Conservation (phyloP, 2,797 vertebrate species). For the Salmo trutta region DNA sequence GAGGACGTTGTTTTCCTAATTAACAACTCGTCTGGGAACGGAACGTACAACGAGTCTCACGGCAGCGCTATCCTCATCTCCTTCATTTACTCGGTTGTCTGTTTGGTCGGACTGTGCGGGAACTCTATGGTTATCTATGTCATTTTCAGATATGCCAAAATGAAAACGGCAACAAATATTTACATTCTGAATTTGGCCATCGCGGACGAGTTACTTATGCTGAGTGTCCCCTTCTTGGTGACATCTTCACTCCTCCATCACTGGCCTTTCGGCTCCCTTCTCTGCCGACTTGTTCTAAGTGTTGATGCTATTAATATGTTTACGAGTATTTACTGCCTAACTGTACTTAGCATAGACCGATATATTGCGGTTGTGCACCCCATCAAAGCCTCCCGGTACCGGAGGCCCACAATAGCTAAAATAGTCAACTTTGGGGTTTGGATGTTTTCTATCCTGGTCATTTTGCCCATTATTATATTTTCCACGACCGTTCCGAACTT, state of each 20-base stretch:
- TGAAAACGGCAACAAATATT: conserved; percentile 92
- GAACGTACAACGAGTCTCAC: conserved; percentile 80
- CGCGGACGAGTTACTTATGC: conserved; percentile 89
- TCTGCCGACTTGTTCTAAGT: conserved; percentile 88
- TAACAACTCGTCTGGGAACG: conserved; percentile 81
- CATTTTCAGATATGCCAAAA: conserved; percentile 89
- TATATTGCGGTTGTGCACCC: conserved; percentile 91
- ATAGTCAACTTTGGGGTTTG: conserved; percentile 88
- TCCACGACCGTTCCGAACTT: conserved; percentile 84
- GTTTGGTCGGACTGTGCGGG: conserved; percentile 86
- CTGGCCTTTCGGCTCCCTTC: conserved; percentile 88
- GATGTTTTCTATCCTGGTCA: conserved; percentile 86
- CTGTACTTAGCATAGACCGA: conserved; percentile 88
- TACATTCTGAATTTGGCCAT: conserved; percentile 90
- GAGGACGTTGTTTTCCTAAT: conserved; percentile 48
- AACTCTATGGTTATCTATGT: conserved; percentile 94
- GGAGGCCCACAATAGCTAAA: conserved; percentile 87
- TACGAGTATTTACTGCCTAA: conserved; percentile 91
- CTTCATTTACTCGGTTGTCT: conserved; percentile 90
- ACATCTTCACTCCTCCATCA: conserved; percentile 87
- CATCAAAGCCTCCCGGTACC: conserved; percentile 87
- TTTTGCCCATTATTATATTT: conserved; percentile 88
- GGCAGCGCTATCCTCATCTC: conserved; percentile 90
- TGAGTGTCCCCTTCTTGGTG: conserved; percentile 90
- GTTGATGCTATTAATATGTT: conserved; percentile 94